These are phyloP conservation scores for Drosophila nr. fundita DNA, from an alignment of 2,888 invertebrate genomes.

Conservation along the genomic window DNA sequence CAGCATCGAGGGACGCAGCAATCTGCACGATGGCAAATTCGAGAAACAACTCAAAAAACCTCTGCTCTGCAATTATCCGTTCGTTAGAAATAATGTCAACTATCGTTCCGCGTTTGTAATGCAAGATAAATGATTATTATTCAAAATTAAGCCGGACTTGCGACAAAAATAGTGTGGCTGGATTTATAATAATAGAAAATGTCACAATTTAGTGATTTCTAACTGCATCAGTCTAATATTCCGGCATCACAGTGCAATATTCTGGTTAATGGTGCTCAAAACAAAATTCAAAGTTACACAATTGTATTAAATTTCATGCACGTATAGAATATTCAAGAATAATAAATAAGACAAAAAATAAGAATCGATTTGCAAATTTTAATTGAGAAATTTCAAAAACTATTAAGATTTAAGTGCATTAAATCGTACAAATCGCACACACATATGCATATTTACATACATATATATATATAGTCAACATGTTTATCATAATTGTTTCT, in stretches of 20 bases:
- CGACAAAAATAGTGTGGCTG: neutral
- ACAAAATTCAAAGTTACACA: neutral
- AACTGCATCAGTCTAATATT: neutral
- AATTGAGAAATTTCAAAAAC: neutral
- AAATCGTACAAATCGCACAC: too few species aligned
- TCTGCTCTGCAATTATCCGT: conserved; percentile 4
- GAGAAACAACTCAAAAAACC: conserved; percentile 26
- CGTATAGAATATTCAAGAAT: neutral
- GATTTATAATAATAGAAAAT: neutral
- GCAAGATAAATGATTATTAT: neutral
- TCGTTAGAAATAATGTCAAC: neutral
- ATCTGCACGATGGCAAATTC: conserved; percentile 12
- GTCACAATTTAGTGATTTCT: neutral
- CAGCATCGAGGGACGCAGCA: conserved; percentile 30
- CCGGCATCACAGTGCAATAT: neutral
- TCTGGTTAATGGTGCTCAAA: neutral
- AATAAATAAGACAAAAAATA: neutral
- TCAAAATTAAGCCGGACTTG: neutral
- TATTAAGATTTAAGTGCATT: neutral
- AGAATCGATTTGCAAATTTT: neutral
- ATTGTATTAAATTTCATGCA: neutral
- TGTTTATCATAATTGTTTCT: conserved; percentile 62
- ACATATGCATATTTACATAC: neutral
- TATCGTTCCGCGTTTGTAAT: neutral
- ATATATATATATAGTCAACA: conserved; percentile 30